Percentiles rank a stretch among this genome's conserved stretches.
These are phyloP conservation scores for Lasioglossum albipes DNA, from an alignment of 1,140 invertebrate genomes.

Conservation along the genomic window DNA sequence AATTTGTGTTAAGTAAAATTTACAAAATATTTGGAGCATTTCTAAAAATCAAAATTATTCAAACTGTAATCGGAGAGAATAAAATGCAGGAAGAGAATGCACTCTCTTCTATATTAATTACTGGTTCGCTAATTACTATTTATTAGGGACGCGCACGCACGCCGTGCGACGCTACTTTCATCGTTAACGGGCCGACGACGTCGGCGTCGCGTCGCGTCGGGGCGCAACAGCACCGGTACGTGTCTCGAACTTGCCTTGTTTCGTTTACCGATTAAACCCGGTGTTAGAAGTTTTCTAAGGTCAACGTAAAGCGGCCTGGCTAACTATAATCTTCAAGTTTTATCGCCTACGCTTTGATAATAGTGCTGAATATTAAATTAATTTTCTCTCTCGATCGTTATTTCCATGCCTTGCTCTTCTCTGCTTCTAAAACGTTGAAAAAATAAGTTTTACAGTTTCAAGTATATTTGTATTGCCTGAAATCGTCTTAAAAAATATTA, in stretches of 20 bases:
- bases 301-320: not conserved
- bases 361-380: not conserved
- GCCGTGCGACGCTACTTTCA: constrained; percentile 12
- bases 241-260: constrained; percentile 22
- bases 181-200: not conserved
- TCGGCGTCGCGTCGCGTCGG: not conserved
- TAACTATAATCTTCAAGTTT: not conserved
- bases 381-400: not conserved
- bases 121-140: constrained; percentile 64
- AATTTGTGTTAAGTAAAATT: too few relatives aligned
- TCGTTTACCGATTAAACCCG: constrained; percentile 39
- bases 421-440: too few relatives aligned
- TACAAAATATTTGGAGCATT: too few relatives aligned
- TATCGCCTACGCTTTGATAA: not conserved
- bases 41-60: too few relatives aligned
- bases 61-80: too few relatives aligned
- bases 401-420: not conserved
- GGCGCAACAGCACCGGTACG: not conserved
- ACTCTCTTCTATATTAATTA: constrained; percentile 61
- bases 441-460: too few relatives aligned
- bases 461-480: too few relatives aligned
- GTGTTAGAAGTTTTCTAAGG: not conserved
- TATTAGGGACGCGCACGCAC: constrained; percentile 57
- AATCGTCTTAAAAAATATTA: too few relatives aligned
- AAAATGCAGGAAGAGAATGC: too few relatives aligned